Conservation (phyloP, 2,888 invertebrate species). For the Drosophila stalkeri region DNA sequence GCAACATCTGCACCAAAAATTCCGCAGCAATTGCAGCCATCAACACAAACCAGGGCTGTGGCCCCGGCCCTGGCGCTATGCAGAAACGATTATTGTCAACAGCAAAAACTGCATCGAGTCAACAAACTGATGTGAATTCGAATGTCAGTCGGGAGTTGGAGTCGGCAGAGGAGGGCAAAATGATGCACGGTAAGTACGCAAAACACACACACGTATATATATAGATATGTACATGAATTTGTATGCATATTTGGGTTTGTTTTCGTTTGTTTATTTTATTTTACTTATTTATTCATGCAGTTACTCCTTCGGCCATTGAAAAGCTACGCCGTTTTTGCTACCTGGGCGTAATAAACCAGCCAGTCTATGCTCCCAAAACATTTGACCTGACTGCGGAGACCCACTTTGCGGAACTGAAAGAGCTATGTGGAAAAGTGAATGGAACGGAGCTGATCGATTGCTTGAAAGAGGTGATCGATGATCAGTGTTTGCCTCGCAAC, state of each 20-base stretch:
- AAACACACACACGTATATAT: not conserved
- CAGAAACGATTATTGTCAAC: constrained; percentile 1
- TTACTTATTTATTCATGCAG: constrained; percentile 7
- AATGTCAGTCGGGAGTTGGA: constrained; percentile 4
- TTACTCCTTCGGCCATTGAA: constrained; percentile 26
- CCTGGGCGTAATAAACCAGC: constrained; percentile 68
- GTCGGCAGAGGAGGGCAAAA: not conserved
- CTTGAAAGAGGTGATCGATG: constrained; percentile 50
- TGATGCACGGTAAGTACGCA: constrained; percentile 12
- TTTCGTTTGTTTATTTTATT: not conserved
- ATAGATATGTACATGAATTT: not conserved
- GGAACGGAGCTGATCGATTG: constrained; percentile 58
- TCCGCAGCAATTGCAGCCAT: not conserved
- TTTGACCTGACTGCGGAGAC: constrained; percentile 47
- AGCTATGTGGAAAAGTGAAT: constrained; percentile 53
- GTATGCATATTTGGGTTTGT: not conserved
- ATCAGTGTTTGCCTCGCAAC: constrained; percentile 64
- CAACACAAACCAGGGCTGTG: not conserved
- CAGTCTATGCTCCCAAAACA: constrained; percentile 66
- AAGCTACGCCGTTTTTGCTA: constrained; percentile 77
- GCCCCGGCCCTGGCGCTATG: not conserved
- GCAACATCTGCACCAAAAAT: not conserved
- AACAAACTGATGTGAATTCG: constrained; percentile 3
- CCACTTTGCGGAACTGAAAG: constrained; percentile 43
- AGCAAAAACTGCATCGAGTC: constrained; percentile 1